Base-by-base conservation (phyloP, 2,797 vertebrate species). In the Chrysocyon brachyurus region DNA sequence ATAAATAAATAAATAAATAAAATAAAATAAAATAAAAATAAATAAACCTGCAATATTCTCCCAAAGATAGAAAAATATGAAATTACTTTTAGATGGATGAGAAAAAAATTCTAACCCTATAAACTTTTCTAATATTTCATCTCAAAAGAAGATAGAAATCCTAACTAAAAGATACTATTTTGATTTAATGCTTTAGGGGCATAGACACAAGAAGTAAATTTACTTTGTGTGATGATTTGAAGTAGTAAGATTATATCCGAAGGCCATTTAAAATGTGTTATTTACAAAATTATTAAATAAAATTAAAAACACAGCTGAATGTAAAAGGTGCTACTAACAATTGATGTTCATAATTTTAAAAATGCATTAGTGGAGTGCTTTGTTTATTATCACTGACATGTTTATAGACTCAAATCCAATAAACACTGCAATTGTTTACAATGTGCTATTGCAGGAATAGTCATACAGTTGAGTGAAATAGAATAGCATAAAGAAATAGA, bases 61-160 rank as follows among this genome's bases (percentile, higher is more conserved):
- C n/a, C 8, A 72, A 52, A 54, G 28, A 57, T 1, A 87, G 28
- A 94, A 90, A 93, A 75, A 70, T n/a, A 28, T 61, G 49, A 87
- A 68, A 46, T 72, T 86, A 46, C 52, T 66, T 90, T 83, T 87
- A 82, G 28, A 5, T 2, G 61, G 87, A n/a, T 36, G 3, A 87
- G 31, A 73, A 87, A 68, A 77, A 82, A 72, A 89, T 77, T 72
- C 46, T 83, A 66, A 22, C 24, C 52, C 78, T 73, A 40, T 64
- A 79, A 88, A 12, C 22, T 5, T 86, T 78, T 40, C 26, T 91
- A 86, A 79, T 78, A 63, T 78, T 95, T 78, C 2, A 63, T 56
- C n/a, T 89, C n/a, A 78, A 87, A 94, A 72, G 56, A 91, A 57
- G 24, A 87, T 63, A 86, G n/a, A 83, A 91, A 87, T 81, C 57